A percentile compares a stretch with the other conserved stretches of the same genome.
Evolutionary conservation across 2,888 invertebrate species (phyloP).

Genomic region (Branchipolynoe longqiensis): DNA sequence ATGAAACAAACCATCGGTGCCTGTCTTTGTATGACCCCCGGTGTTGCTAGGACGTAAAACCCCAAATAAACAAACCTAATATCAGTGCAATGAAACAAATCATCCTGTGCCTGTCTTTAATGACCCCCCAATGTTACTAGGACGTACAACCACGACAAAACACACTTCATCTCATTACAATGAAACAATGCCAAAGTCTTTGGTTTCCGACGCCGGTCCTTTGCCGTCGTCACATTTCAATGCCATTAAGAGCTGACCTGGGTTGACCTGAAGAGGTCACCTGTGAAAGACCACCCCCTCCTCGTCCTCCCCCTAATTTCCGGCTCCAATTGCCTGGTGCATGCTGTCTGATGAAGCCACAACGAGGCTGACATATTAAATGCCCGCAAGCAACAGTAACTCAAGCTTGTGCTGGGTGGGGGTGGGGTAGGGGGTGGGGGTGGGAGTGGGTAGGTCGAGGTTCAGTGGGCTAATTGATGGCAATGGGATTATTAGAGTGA

Average conservation of each 20-base stretch:
- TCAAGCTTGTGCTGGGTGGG: background rate
- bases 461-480: conserved; percentile 19
- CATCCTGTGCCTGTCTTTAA: too few species aligned
- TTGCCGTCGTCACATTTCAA: background rate
- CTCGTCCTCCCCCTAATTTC: background rate
- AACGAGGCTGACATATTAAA: conserved; percentile 5
- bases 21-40: too few species aligned
- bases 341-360: background rate
- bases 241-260: background rate
- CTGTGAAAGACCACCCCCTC: background rate
- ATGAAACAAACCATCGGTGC: too few species aligned
- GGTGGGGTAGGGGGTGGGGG: background rate
- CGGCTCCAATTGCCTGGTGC: background rate
- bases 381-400: conserved; percentile 38
- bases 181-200: background rate
- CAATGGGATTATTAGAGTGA: conserved; percentile 34
- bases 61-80: too few species aligned
- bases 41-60: too few species aligned
- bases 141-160: too few species aligned
- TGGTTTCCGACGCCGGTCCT: too few species aligned
- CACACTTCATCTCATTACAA: background rate
- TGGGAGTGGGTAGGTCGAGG: too few species aligned
- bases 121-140: too few species aligned
- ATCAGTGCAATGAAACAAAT: too few species aligned
- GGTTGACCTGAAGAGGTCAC: background rate